Conservation (phyloP, 2,113 vertebrate species). For the Hiodon alosoides region DNA sequence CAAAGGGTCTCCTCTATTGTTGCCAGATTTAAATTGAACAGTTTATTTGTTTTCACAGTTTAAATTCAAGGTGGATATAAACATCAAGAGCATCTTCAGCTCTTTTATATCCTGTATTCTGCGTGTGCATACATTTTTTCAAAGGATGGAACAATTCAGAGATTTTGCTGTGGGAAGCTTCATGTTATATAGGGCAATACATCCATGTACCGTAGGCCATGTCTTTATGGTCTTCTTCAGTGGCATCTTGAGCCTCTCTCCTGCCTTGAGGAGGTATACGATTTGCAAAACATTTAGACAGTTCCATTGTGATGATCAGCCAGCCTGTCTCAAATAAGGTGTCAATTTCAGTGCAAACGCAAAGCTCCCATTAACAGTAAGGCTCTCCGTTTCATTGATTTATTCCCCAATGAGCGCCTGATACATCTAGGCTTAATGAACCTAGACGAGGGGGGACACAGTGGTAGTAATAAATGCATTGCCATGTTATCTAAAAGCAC, state of each 20-base stretch:
- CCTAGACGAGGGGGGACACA: conserved; percentile 20
- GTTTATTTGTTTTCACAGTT: conserved; percentile 5
- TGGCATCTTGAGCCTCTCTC: background rate
- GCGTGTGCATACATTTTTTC: background rate
- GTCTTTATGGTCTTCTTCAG: background rate
- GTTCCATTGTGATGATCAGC: conserved; percentile 3
- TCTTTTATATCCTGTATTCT: background rate
- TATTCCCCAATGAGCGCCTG: conserved; percentile 31
- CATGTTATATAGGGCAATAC: too few species aligned
- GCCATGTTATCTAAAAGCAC: conserved; percentile 32
- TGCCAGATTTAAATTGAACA: background rate
- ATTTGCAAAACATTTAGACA: background rate
- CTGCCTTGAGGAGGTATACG: background rate
- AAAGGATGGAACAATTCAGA: too few species aligned
- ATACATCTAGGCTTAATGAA: conserved; percentile 31
- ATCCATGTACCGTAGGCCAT: too few species aligned
- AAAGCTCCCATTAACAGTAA: conserved; percentile 30
- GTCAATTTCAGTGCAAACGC: conserved; percentile 10
- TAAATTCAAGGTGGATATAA: background rate
- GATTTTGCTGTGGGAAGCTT: too few species aligned
- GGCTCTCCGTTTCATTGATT: conserved; percentile 47
- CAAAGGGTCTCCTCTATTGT: conserved; percentile 6
- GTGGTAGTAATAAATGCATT: conserved; percentile 33
- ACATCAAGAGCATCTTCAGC: background rate
- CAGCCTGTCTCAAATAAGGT: conserved; percentile 22